Conservation (phyloP, 2,888 invertebrate genomes). For the Lycophotia porphyrea region DNA sequence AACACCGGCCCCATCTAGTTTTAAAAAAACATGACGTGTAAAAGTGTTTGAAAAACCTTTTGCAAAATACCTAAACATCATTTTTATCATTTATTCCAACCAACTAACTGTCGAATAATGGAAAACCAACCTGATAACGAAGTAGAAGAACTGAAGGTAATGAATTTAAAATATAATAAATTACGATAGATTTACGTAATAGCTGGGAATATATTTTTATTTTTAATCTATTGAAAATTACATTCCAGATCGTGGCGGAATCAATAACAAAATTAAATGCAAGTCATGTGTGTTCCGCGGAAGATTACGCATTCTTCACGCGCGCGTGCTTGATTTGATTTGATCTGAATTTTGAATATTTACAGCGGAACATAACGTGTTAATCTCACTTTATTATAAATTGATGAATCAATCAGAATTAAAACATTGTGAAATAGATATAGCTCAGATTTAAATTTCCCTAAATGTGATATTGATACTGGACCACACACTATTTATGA, state of each 20-base stretch:
- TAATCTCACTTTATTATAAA: background rate
- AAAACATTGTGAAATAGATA: slow-evolving; percentile 17
- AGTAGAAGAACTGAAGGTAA: too few species aligned
- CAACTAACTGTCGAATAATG: background rate
- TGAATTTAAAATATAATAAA: slow-evolving; percentile 11
- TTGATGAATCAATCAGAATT: background rate
- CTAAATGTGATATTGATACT: background rate
- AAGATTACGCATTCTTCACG: slow-evolving; percentile 25
- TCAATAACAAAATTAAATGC: slow-evolving; percentile 39
- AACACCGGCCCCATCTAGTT: too few species aligned
- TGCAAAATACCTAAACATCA: too few species aligned
- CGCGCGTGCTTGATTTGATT: slow-evolving; percentile 34
- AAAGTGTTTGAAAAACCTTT: too few species aligned
- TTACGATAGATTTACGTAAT: background rate
- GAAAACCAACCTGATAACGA: slow-evolving; percentile 8
- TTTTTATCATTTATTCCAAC: too few species aligned
- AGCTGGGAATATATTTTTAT: background rate
- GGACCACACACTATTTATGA: background rate
- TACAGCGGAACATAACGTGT: slow-evolving; percentile 1
- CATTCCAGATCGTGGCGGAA: slow-evolving; percentile 30
- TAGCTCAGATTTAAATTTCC: background rate
- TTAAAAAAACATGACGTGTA: too few species aligned
- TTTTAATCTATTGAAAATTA: slow-evolving; percentile 12
- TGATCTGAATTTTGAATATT: slow-evolving; percentile 28
- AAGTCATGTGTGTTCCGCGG: slow-evolving; percentile 20